Evolutionary conservation across 2,113 vertebrate species (phyloP).

Genomic region (Psilopogon haemacephalus): DNA sequence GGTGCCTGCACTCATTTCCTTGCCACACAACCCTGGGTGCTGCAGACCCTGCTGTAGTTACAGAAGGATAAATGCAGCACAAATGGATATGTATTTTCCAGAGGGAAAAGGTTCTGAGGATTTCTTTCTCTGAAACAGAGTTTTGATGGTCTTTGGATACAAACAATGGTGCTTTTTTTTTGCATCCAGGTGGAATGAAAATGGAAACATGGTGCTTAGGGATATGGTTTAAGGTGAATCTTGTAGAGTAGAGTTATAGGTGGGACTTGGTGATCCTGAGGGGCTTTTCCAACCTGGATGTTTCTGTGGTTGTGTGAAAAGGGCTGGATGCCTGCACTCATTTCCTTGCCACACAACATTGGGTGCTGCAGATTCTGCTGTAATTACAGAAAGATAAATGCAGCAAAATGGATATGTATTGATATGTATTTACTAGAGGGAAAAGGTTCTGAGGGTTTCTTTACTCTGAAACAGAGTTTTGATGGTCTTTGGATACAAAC

Average conservation of each 20-base stretch:
- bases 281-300: too few relatives aligned
- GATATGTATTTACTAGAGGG: neutral
- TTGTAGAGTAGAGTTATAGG: too few relatives aligned
- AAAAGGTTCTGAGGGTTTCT: neutral
- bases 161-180: neutral
- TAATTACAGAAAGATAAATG: neutral
- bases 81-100: neutral
- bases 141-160: neutral
- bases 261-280: too few relatives aligned
- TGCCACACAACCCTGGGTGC: neutral
- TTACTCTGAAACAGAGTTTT: neutral
- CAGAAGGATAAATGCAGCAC: neutral
- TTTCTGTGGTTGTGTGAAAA: too few relatives aligned
- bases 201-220: too few relatives aligned
- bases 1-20: neutral
- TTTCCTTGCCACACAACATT: neutral
- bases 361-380: neutral
- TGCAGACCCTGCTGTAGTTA: neutral
- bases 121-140: neutral
- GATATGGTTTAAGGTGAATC: too few relatives aligned
- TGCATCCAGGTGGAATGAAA: rapidly evolving
- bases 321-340: neutral
- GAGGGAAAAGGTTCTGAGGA: neutral
- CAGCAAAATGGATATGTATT: neutral
- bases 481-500: neutral